These are phyloP conservation scores for Lasioglossum marginatum DNA, from an alignment of 2,888 invertebrate species.

Conservation along the genomic window DNA sequence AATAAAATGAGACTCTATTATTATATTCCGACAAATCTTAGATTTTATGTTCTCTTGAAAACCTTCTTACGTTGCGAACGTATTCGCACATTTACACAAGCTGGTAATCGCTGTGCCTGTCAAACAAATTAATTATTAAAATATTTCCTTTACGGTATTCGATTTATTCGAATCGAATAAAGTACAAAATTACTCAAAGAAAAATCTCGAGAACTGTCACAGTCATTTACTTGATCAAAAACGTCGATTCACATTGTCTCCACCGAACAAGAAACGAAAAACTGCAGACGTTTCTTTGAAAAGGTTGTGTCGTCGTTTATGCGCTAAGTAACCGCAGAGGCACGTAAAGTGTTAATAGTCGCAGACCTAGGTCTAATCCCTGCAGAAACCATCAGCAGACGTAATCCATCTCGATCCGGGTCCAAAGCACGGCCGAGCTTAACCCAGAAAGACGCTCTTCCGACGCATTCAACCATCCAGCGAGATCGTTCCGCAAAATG, in stretches of 20 bases:
- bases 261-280: not conserved
- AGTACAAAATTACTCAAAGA: not conserved
- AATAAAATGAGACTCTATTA: not conserved
- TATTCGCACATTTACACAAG: not conserved
- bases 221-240: not conserved
- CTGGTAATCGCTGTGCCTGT: not conserved
- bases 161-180: not conserved
- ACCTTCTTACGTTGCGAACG: not conserved
- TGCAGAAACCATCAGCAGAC: not conserved
- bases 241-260: not conserved
- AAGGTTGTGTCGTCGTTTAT: not conserved
- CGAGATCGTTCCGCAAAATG: slow-evolving; percentile 1
- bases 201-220: not conserved
- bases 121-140: not conserved
- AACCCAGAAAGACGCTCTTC: slow-evolving; percentile 3
- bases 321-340: not conserved
- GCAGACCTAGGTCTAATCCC: slow-evolving; percentile 23
- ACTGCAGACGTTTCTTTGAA: not conserved
- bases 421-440: not conserved
- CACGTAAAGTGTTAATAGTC: slow-evolving; percentile 9
- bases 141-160: not conserved
- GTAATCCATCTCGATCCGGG: not conserved
- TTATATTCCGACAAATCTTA: not conserved
- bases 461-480: not conserved
- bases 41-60: not conserved